Base-by-base conservation (phyloP, 2,797 vertebrate genomes). In the Bradypodion pumilum region DNA sequence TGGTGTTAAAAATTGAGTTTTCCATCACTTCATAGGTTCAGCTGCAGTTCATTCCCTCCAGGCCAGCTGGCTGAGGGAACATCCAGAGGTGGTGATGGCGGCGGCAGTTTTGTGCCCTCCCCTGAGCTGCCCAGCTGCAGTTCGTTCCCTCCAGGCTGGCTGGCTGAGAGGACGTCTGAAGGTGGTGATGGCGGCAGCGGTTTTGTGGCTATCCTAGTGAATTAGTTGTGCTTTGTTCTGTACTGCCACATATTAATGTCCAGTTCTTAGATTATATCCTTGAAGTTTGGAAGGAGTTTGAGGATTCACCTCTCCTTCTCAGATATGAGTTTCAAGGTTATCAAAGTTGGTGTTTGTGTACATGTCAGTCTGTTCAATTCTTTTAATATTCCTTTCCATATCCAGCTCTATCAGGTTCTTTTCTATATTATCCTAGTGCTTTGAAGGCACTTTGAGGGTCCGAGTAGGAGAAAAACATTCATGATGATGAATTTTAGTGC, bases 401-500 rank as follows among this genome's bases (percentile, higher is more conserved):
- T 23, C 79, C 81, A 62, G 46, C 82, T 88, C 13, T 84, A 85
- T 77, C 76, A 29, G 66, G 44, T 69, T 13, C 5, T 62, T 0
- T 29, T 13, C 35, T 70, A 66, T 86, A 78, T 85, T 89, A 76
- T 69, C 49, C 40, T 40, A 27, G 13, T 69, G 81, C 5, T 75
- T 44, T 44, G 56, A 87, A 85, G 37, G 42, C 2, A 21, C 79
- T 87, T 76, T 60, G 25, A 90, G 79, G 81, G 1, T 42, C 25
- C 73, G 79, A 68, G 25, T 78, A 49, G 85, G 15, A 86, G 16
- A 92, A 87, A 88, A 79, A 81, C 15, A 15, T 52, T 83, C 81
- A 83, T 25, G n/a, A 29, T 86, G 81, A 87, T 90, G 78, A 81
- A 84, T 87, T 84, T 84, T 65, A 84, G 73, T 80, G 82, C 37